phyloP scores from a whole-genome alignment of 2,888 invertebrate species.

The Cryptosula pallasiana region DNA sequence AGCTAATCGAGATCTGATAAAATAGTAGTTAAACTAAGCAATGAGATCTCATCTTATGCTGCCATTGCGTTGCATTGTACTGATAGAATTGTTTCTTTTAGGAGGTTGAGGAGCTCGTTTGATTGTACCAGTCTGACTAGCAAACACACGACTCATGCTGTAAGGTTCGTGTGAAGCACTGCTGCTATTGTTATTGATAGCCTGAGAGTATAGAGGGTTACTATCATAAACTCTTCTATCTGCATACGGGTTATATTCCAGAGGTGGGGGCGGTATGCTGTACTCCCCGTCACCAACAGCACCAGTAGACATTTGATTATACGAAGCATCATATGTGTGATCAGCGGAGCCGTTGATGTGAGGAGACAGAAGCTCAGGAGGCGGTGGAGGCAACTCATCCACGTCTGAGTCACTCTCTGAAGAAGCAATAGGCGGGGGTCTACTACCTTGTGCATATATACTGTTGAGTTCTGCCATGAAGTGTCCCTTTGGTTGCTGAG shows the following conservation, averaged over 20 bases:
- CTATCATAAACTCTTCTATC: neutral
- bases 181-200: neutral
- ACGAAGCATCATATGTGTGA: neutral
- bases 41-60: neutral
- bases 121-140: conserved; percentile 24
- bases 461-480: conserved; percentile 23
- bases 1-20: neutral
- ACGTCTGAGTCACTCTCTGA: conserved; percentile 32
- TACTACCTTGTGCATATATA: conserved; percentile 13
- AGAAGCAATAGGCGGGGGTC: neutral
- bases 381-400: conserved; percentile 45
- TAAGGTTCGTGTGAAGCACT: neutral
- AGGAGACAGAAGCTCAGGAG: conserved; percentile 38
- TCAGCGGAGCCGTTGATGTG: neutral
- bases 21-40: neutral
- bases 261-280: conserved; percentile 9
- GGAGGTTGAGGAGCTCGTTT: conserved; percentile 23
- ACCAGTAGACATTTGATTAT: neutral
- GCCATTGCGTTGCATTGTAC: conserved; percentile 2
- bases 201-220: neutral
- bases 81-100: conserved; percentile 14
- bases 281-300: neutral
- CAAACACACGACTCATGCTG: conserved; percentile 22
- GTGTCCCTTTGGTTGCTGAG: neutral
- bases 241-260: conserved; percentile 15